These are phyloP conservation scores for Platysteira castanea DNA, from an alignment of 2,113 vertebrate genomes.

Conservation along the genomic window DNA sequence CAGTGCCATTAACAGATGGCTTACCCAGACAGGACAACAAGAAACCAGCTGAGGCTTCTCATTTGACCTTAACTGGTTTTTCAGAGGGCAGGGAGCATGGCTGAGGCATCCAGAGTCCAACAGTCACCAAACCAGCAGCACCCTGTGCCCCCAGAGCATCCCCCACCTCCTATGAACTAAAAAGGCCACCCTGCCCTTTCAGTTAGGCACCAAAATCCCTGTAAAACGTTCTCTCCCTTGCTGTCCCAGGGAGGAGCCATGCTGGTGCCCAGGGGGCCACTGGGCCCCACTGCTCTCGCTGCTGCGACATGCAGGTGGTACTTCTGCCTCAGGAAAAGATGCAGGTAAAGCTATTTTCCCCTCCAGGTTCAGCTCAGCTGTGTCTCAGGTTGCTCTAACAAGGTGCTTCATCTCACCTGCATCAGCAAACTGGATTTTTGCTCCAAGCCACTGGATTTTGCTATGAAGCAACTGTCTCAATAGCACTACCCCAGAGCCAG, in stretches of 20 bases:
- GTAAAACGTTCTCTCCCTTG: neutral
- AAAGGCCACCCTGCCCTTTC: neutral
- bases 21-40: neutral
- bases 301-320: neutral
- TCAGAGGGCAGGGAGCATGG: neutral
- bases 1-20: neutral
- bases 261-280: neutral
- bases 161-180: neutral
- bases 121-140: neutral
- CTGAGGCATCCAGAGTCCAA: neutral
- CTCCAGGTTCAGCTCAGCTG: neutral
- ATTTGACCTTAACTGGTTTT: conserved; percentile 2
- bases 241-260: neutral
- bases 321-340: neutral
- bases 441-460: neutral
- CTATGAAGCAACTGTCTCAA: neutral
- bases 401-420: neutral
- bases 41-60: neutral
- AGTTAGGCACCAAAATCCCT: neutral
- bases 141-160: neutral
- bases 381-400: neutral
- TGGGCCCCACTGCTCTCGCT: neutral
- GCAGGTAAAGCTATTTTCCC: neutral
- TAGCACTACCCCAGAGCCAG: neutral
- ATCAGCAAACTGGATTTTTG: neutral